Evolutionary conservation across 2,888 invertebrate genomes (phyloP), one percentile per base, ranked within the genome.

Genomic region (Chrysolina americana): DNA sequence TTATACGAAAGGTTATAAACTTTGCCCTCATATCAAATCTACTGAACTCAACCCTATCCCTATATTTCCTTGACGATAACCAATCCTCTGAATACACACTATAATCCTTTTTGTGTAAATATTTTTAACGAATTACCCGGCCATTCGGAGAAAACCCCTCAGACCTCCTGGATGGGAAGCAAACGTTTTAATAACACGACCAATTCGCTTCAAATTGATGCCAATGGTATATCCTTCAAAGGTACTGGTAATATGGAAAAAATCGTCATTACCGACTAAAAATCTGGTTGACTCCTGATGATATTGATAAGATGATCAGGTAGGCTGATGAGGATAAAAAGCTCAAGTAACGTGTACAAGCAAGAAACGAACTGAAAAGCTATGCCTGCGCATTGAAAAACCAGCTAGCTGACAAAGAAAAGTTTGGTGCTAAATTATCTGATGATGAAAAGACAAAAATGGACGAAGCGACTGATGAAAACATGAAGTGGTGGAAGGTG

Each of bases 261-360:
- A 91, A 99, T 99, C 86, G 97, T 98, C 76, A 99, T 99, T 87
- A 98, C 98, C 82, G 99, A 99, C 86, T 98, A 99, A 98, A 88
- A 98, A 98, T 89, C n/a, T 75, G 85, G n/a, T 89, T 99, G 78
- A 97, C 98, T 15, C 98, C 98, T 5, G 99, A 99, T 82, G 99
- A 99, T 85, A 99, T 99, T 82, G 98, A 99, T 87, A 92, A 98
- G 78, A 99, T 99, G 99, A 98, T 99, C 88, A 96, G 96, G 89
- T 99, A 98, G 89, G 98, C 98, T 19, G 99, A 99, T 85, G 99
- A 99, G 81, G 99, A 99, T 89, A 98, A 98, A 90, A 97, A 97
- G 89, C 90, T 97, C 80, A 97, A 97, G 89, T 97, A 98, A 89
- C 92, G 95, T 68, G 98, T 99, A 4, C 99, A 99, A 87, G 94